Conservation (phyloP, 2,113 vertebrate species). For the Poicephalus meyeri region DNA sequence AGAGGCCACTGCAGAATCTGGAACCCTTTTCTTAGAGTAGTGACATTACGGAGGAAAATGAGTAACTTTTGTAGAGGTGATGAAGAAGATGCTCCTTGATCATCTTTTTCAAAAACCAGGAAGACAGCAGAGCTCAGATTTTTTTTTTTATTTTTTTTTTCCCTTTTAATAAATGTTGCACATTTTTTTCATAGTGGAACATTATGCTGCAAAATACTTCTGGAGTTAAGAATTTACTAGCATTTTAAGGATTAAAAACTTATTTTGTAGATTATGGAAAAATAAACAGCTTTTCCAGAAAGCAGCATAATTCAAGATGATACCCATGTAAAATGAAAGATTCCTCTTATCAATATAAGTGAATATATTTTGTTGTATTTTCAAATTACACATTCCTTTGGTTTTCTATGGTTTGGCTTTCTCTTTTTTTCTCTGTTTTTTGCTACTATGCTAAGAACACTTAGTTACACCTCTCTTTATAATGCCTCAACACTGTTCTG, state of each 20-base stretch:
- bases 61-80: not conserved
- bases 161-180: not conserved
- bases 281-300: not conserved
- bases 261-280: not conserved
- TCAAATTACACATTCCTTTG: rapidly evolving
- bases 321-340: not conserved
- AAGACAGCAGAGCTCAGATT: not conserved
- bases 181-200: not conserved
- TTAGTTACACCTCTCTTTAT: not conserved
- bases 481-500: not conserved
- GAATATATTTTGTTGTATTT: not conserved
- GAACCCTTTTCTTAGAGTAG: not conserved
- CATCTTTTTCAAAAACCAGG: not conserved
- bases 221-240: not conserved
- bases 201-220: not conserved
- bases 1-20: not conserved
- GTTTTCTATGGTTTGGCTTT: not conserved
- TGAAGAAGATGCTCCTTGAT: not conserved
- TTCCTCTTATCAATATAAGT: not conserved
- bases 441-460: not conserved
- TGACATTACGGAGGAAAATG: not conserved
- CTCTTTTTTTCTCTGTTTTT: not conserved
- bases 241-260: not conserved
- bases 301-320: not conserved
- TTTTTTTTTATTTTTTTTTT: not conserved